phyloP scores from a whole-genome alignment of 2,113 vertebrate genomes.

The Scolopax mira region DNA sequence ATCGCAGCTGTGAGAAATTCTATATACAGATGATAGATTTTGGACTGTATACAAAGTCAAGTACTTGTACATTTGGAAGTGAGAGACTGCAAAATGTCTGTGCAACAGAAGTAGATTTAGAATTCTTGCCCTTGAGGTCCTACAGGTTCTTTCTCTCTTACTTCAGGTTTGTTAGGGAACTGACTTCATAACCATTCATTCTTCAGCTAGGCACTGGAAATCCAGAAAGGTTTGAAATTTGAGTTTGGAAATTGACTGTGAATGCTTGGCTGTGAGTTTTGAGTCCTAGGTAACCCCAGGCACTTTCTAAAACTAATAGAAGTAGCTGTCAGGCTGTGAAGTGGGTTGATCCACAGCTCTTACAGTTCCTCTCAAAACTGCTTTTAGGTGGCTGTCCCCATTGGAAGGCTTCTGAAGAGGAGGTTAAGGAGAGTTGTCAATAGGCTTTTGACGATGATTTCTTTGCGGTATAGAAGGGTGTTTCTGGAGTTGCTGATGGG shows the following conservation, averaged over 20 bases:
- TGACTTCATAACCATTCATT: no score
- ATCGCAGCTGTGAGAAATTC: background rate
- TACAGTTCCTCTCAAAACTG: background rate
- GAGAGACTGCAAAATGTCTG: background rate
- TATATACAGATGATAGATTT: background rate
- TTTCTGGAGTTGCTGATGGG: background rate
- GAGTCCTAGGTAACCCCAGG: no score
- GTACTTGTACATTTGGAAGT: background rate
- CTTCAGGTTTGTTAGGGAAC: no score
- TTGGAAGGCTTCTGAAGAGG: background rate
- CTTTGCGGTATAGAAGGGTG: background rate
- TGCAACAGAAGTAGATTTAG: background rate
- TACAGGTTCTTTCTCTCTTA: background rate
- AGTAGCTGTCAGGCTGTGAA: background rate
- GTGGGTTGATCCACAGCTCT: background rate
- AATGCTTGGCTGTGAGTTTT: no score
- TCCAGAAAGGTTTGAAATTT: no score
- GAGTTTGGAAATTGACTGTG: no score
- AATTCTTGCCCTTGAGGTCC: background rate
- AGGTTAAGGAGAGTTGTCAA: background rate
- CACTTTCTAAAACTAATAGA: background rate
- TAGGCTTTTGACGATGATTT: background rate
- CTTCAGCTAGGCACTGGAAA: no score
- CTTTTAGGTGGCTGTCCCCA: background rate
- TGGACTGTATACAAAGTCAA: background rate